Evolutionary conservation across 2,888 invertebrate species (phyloP).

Genomic region (Plebejus argus): DNA sequence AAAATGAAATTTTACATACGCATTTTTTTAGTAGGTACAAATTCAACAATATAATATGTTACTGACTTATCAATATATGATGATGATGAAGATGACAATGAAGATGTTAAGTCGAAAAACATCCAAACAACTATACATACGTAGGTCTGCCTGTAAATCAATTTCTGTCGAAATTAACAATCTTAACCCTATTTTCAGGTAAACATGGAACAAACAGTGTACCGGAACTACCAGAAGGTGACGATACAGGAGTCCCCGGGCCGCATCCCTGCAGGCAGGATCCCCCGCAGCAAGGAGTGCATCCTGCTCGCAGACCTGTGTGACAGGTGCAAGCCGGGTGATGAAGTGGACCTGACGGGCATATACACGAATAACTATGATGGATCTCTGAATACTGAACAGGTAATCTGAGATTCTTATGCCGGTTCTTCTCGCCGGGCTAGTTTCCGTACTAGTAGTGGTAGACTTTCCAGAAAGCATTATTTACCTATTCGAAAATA

Average conservation of each 20-base stretch:
- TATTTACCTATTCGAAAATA: too few species aligned
- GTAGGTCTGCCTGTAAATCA: too few species aligned
- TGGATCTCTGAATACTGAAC: conserved; percentile 96
- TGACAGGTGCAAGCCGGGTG: conserved; percentile 98
- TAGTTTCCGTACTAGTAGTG: too few species aligned
- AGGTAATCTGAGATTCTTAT: conserved; percentile 69
- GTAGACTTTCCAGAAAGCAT: too few species aligned
- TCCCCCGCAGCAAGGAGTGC: conserved; percentile 98
- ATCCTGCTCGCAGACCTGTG: conserved; percentile 96
- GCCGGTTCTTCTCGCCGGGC: too few species aligned
- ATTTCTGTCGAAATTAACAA: not conserved
- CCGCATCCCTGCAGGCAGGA: conserved; percentile 97
- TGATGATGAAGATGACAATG: too few species aligned
- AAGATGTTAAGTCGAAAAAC: too few species aligned
- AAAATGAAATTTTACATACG: too few species aligned
- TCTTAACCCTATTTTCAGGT: conserved; percentile 78
- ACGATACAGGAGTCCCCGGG: conserved; percentile 99
- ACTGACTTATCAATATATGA: too few species aligned
- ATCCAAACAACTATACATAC: too few species aligned
- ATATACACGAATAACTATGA: conserved; percentile 99
- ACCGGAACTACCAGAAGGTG: conserved; percentile 98
- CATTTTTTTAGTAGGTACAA: too few species aligned
- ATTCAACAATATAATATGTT: too few species aligned
- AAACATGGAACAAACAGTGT: conserved; percentile 99
- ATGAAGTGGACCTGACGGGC: conserved; percentile 97